These are phyloP conservation scores for Julus scandinavius DNA, from an alignment of 2,888 invertebrate species.

Conservation along the genomic window DNA sequence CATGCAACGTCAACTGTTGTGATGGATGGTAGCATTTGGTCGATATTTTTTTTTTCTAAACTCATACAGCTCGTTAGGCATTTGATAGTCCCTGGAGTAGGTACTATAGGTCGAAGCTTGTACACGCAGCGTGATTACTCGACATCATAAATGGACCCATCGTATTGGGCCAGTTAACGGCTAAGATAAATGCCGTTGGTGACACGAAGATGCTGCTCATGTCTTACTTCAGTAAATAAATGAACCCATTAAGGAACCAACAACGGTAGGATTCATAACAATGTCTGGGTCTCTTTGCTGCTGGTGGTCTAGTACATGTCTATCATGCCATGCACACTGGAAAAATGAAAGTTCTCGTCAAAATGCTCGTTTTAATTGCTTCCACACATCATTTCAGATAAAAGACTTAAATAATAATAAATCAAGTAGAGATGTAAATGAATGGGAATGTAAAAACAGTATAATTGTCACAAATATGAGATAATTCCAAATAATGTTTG, in stretches of 20 bases:
- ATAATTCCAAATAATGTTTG: too few relatives aligned
- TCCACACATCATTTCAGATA: too few relatives aligned
- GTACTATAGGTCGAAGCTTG: not conserved
- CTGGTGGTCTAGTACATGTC: not conserved
- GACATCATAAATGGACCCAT: slow-evolving; percentile 13
- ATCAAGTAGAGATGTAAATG: too few relatives aligned
- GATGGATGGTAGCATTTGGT: slow-evolving; percentile 31
- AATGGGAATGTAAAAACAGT: too few relatives aligned
- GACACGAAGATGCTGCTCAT: slow-evolving; percentile 38
- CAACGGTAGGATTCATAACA: not conserved
- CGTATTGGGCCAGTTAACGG: slow-evolving; percentile 4
- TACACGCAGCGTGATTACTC: slow-evolving; percentile 11
- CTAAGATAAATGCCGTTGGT: slow-evolving; percentile 9
- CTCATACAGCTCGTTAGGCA: slow-evolving; percentile 35
- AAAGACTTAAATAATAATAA: too few relatives aligned
- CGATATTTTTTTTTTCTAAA: slow-evolving; percentile 2
- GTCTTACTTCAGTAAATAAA: slow-evolving; percentile 37
- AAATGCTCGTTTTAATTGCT: too few relatives aligned
- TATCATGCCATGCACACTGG: too few relatives aligned
- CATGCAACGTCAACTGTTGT: slow-evolving; percentile 13
- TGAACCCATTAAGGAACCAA: slow-evolving; percentile 35
- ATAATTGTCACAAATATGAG: too few relatives aligned
- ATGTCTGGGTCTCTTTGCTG: not conserved
- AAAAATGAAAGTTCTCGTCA: too few relatives aligned
- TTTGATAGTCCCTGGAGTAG: slow-evolving; percentile 23